Base-by-base conservation (phyloP, 2,888 invertebrate genomes). In the Leptinotarsa peninsularis region DNA sequence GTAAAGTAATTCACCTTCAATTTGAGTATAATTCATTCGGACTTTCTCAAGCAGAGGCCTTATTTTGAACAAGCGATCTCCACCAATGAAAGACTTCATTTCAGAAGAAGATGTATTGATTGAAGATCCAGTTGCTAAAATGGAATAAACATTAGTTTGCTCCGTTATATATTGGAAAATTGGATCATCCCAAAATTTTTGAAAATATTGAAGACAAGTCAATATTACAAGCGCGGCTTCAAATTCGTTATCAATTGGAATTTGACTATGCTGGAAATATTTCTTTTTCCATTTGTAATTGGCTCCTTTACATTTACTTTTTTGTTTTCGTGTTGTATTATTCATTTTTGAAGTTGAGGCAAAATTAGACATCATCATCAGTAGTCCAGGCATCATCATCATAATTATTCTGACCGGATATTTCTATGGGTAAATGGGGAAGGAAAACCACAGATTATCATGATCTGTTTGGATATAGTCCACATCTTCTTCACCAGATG, bases 31-130 rank as follows among this genome's bases (percentile, higher is more conserved):
- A 23, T n/a, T 72, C 72, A 18, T n/a, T 72, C 70, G n/a, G 49
- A 75, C 50, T 23, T 67, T 67, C 43, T 75, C 68, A 14, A 76
- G 66, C 17, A 75, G 58, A 27, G 72, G 74, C 50, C 76, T 21
- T n/a, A 77, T 72, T 75, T 76, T 76, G 72, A 76, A 75, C n/a
- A 60, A 68, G 17, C 74, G 68, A 54, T 75, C 72, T 54, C 72
- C 74, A 66, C 33, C 10, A 33, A 33, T 33, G 33, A 33, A 33
- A 33, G 1, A 33, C 10, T 33, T 33, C 33, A 33, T 33, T 33
- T 33, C 33, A 33, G 52, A 52, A 52, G 50, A 50, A 50, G 52
- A 52, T n/a, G 52, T 52, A n/a, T 52, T 52, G 52, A 52, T 52
- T 52, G 52, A 52, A 52, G 52, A 50, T 15, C 76, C 76, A 67